Evolutionary conservation across 2,797 vertebrate genomes (phyloP).

Genomic region (Galagoides demidoff): DNA sequence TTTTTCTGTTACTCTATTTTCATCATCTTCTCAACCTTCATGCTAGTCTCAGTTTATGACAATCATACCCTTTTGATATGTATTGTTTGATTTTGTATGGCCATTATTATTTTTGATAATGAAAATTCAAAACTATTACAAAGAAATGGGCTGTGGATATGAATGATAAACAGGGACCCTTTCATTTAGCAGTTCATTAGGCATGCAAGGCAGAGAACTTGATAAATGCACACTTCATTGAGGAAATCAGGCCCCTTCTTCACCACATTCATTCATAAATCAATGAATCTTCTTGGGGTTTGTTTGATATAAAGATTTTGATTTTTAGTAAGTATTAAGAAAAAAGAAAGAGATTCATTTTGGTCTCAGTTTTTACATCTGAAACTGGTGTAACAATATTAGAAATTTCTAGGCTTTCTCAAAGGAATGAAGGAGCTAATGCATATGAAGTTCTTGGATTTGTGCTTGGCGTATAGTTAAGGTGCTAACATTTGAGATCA

Average conservation of each 20-base stretch:
- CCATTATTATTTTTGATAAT: constrained; percentile 44
- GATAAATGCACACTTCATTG: background rate
- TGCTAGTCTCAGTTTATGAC: background rate
- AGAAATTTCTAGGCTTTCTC: background rate
- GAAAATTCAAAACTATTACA: constrained; percentile 56
- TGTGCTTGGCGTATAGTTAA: background rate
- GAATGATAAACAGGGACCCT: constrained; percentile 44
- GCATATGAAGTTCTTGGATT: background rate
- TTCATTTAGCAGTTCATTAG: constrained; percentile 51
- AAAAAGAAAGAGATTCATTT: background rate
- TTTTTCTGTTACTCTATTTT: background rate
- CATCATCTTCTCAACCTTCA: background rate
- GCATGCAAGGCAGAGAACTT: background rate
- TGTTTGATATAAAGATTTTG: background rate
- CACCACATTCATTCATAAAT: background rate
- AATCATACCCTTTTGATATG: constrained; percentile 8
- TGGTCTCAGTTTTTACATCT: background rate
- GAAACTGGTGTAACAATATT: background rate
- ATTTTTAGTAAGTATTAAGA: background rate
- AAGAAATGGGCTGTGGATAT: constrained; percentile 12
- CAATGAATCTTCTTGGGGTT: background rate
- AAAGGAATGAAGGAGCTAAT: background rate
- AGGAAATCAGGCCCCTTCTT: constrained; percentile 33
- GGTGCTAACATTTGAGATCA: background rate
- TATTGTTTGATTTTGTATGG: constrained; percentile 52